Conservation (phyloP, 64 coral and sea anemone genomes). For the Dendrophyllia cribrosa region DNA sequence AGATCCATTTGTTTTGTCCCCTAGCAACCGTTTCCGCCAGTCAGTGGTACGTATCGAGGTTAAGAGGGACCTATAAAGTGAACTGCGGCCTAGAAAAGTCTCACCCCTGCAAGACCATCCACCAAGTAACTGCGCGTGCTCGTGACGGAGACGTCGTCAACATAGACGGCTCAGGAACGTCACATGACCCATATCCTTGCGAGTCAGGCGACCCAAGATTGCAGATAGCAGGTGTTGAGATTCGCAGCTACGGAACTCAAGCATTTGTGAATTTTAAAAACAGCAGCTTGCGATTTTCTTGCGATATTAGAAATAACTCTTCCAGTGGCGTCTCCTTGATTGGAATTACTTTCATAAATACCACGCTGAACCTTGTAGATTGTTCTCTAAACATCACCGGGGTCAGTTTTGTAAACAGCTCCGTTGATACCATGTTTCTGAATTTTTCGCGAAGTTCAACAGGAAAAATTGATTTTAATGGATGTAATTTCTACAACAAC, state of each 20-base stretch:
- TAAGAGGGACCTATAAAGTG: background rate
- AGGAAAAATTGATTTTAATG: background rate
- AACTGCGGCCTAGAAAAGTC: background rate
- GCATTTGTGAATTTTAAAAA: slow-evolving; percentile 6
- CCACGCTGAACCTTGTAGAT: background rate
- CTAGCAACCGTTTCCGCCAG: background rate
- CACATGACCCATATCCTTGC: slow-evolving; percentile 50
- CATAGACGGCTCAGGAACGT: slow-evolving; percentile 27
- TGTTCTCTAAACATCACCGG: slow-evolving; percentile 13
- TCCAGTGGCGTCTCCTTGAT: background rate
- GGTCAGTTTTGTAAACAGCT: background rate
- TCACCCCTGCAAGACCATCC: slow-evolving; percentile 14
- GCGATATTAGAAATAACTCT: background rate
- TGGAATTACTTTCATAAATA: slow-evolving; percentile 46
- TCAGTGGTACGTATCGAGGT: slow-evolving; percentile 26
- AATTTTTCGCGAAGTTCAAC: background rate
- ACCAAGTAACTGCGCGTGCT: background rate
- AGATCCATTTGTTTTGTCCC: background rate
- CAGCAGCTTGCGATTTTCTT: background rate
- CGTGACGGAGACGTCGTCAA: slow-evolving; percentile 15
- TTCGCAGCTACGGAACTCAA: background rate
- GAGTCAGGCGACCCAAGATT: background rate
- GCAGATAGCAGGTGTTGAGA: background rate
- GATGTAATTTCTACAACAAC: background rate
- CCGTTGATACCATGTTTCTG: background rate